Percentiles rank a stretch among this genome's conserved stretches.
Conservation (phyloP, 2,888 invertebrate genomes). For the Pilophorus perplexus region DNA sequence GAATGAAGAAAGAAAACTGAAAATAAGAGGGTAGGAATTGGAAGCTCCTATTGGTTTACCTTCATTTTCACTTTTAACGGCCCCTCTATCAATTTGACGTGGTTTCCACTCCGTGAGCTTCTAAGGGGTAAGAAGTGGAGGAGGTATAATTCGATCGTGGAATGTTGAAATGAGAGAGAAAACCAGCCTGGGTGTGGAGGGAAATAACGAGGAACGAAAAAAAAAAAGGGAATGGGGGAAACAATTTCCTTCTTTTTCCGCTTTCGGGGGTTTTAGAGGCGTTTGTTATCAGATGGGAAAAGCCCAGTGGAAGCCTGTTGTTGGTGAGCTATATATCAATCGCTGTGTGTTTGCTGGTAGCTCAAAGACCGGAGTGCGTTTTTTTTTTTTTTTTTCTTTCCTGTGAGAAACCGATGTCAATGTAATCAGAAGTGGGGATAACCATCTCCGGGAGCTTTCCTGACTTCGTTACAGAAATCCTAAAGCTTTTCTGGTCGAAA, state of each 20-base stretch:
- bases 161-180: too few species aligned
- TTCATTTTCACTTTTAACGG: too few species aligned
- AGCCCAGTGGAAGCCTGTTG: slow-evolving; percentile 3
- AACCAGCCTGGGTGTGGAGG: slow-evolving; percentile 5
- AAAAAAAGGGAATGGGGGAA: neutral
- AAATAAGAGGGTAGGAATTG: too few species aligned
- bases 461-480: slow-evolving; percentile 29
- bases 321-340: slow-evolving; percentile 33
- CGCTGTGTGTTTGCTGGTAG: slow-evolving; percentile 2
- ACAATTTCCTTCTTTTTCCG: neutral
- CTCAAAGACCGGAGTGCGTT: slow-evolving; percentile 8
- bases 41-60: too few species aligned
- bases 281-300: slow-evolving; percentile 7
- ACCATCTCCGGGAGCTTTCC: slow-evolving; percentile 23
- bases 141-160: neutral
- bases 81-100: too few species aligned
- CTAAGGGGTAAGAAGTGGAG: too few species aligned
- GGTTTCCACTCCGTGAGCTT: too few species aligned
- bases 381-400: too few species aligned
- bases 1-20: too few species aligned
- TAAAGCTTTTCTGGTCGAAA: neutral
- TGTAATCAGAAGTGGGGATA: slow-evolving; percentile 33
- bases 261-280: neutral
- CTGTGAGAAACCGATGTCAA: slow-evolving; percentile 17
- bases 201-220: neutral